Conservation (phyloP, 2,888 invertebrate genomes). For the Dichetophora obliterata region DNA sequence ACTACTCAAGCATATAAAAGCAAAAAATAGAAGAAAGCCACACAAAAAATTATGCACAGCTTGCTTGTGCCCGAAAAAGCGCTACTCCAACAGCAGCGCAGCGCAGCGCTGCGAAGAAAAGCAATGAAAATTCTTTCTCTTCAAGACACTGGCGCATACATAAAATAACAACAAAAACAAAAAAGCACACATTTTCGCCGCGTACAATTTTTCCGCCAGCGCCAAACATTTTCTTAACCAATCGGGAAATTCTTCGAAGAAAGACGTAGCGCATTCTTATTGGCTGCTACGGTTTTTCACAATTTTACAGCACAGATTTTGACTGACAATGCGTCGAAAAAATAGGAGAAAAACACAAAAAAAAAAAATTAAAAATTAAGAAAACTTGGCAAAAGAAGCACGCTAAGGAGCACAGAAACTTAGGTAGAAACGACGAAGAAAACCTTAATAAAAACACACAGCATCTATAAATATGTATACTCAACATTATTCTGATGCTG, state of each 20-base stretch:
- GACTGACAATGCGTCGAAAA: constrained; percentile 4
- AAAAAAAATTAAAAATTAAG: neutral
- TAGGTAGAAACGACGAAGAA: too few relatives aligned
- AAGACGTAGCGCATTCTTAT: constrained; percentile 26
- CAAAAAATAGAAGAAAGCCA: neutral
- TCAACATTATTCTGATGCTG: too few relatives aligned
- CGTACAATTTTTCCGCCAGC: constrained; percentile 19
- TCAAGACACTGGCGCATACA: neutral
- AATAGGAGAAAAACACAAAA: neutral
- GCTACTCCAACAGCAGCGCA: neutral
- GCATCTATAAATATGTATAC: too few relatives aligned
- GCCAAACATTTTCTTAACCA: constrained; percentile 31
- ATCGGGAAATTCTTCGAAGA: constrained; percentile 31
- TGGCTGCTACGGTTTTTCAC: constrained; percentile 28
- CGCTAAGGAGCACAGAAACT: too few relatives aligned
- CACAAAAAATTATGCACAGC: neutral
- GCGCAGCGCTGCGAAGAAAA: neutral
- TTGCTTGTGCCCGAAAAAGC: neutral
- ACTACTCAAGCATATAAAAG: too few relatives aligned
- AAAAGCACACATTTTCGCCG: constrained; percentile 18
- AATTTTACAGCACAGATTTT: constrained; percentile 20
- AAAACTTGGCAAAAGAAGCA: too few relatives aligned
- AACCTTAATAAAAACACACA: too few relatives aligned
- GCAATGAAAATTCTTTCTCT: neutral
- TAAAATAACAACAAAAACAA: neutral